Percentiles rank a stretch among this genome's conserved stretches.
phyloP scores from a whole-genome alignment of 2,113 vertebrate genomes.

The Tychaedon coryphoeus region DNA sequence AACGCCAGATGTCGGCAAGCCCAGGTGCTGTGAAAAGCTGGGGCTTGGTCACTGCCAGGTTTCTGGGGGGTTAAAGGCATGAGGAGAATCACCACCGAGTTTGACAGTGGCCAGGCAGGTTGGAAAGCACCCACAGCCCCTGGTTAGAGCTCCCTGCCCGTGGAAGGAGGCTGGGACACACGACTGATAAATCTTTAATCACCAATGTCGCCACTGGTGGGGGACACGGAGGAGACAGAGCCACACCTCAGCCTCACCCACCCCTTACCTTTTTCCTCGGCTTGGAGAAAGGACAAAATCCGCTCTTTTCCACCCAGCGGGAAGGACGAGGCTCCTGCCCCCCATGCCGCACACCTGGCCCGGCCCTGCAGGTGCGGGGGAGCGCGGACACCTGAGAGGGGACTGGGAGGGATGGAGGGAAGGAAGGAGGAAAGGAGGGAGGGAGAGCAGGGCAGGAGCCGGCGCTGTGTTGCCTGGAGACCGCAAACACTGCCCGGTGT shows the following conservation, averaged over 20 bases:
- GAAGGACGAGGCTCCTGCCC: background rate
- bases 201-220: background rate
- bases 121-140: background rate
- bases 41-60: background rate
- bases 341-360: background rate
- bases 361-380: background rate
- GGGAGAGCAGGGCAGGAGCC: background rate
- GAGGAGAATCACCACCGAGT: background rate
- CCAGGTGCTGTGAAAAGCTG: background rate
- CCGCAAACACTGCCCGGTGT: constrained; percentile 46
- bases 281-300: background rate
- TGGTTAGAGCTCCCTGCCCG: rapidly evolving
- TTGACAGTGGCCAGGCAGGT: background rate
- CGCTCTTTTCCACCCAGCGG: rapidly evolving
- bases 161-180: background rate
- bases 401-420: background rate
- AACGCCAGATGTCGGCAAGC: background rate
- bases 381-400: background rate
- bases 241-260: rapidly evolving
- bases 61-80: rapidly evolving
- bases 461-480: constrained; percentile 58
- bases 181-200: background rate
- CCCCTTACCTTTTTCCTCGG: background rate
- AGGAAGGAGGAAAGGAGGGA: background rate
- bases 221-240: background rate